A percentile compares a stretch with the other conserved stretches of the same genome.
phyloP scores from a whole-genome alignment of 2,888 invertebrate genomes.

The Malachius bipustulatus region DNA sequence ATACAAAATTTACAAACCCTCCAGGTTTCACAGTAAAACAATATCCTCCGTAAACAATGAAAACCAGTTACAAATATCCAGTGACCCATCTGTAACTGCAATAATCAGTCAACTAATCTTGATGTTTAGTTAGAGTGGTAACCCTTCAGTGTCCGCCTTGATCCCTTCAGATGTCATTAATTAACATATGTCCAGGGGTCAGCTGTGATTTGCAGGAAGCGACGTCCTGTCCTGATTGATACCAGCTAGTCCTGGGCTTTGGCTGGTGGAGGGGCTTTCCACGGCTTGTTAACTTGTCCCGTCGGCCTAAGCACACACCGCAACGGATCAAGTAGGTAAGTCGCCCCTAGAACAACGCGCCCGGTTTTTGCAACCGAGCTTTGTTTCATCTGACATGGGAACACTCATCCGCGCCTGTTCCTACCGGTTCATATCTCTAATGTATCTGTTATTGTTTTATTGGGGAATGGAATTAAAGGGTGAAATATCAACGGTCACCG shows the following conservation, averaged over 20 bases:
- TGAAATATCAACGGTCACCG: too few species aligned
- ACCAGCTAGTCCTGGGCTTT: neutral
- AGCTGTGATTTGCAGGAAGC: slow-evolving; percentile 6
- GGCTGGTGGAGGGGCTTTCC: too few species aligned
- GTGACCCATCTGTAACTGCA: too few species aligned
- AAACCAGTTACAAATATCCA: too few species aligned
- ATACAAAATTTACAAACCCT: too few species aligned
- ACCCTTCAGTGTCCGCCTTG: too few species aligned
- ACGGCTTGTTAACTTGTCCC: neutral
- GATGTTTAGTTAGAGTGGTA: too few species aligned
- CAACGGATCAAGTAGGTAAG: slow-evolving; percentile 2
- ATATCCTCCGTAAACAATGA: too few species aligned
- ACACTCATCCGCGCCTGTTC: neutral
- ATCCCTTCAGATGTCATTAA: slow-evolving; percentile 3
- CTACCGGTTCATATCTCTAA: too few species aligned
- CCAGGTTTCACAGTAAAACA: too few species aligned
- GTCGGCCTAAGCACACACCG: slow-evolving; percentile 1
- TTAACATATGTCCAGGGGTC: slow-evolving; percentile 7
- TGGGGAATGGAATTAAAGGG: neutral
- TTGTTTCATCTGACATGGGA: slow-evolving; percentile 1
- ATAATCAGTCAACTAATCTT: too few species aligned
- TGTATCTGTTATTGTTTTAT: neutral
- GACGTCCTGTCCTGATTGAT: neutral
- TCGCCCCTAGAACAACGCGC: neutral
- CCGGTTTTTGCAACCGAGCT: neutral